Base-by-base conservation (phyloP, 2,888 invertebrate genomes). In the Xanthorhoe spadicearia region DNA sequence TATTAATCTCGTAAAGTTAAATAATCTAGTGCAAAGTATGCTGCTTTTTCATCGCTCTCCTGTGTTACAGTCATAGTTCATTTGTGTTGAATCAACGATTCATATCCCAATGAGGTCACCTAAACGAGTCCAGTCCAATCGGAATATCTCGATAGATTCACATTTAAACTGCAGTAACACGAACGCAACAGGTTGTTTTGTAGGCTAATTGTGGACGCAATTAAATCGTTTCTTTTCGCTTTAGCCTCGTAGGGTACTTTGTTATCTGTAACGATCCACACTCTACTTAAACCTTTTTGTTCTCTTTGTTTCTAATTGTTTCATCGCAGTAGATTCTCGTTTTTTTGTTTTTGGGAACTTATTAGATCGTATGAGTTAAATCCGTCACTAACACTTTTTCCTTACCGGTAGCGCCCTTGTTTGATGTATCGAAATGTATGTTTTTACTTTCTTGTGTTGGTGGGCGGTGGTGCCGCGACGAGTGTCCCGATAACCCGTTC, bases 151-250 rank as follows among this genome's bases (percentile, higher is more conserved):
- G 28, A 57, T 61, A 49, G 43, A 64, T 68, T 76, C 72, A 66
- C 76, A 59, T 81, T 49, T 78, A 77, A 82, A 76, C 76, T 83
- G 77, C 73, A 79, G 79, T 77, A 81, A 83, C 81, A 77, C 74
- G 76, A 80, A 77, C 71, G 83, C 88, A 87, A 88, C 88, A 88
- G 86, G 88, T 89, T 81, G 85, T 83, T 88, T 86, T 86, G 83
- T 87, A 84, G 82, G 84, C 84, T 89, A 88, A 89, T 89, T 85
- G 84, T 85, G 79, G 80, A 82, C 80, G 82, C 83, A 85, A 87
- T 89, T 86, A 85, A 87, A 85, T 86, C 70, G 83, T 86, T 84
- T 88, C 83, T 85, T 86, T 88, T 84, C 81, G 79, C 78, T 75
- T 83, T 78, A 73, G 77, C 78, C 76, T 78, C 77, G 66, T 76